Evolutionary conservation across 1,140 invertebrate genomes (phyloP).

Genomic region (Cephus cinctus): DNA sequence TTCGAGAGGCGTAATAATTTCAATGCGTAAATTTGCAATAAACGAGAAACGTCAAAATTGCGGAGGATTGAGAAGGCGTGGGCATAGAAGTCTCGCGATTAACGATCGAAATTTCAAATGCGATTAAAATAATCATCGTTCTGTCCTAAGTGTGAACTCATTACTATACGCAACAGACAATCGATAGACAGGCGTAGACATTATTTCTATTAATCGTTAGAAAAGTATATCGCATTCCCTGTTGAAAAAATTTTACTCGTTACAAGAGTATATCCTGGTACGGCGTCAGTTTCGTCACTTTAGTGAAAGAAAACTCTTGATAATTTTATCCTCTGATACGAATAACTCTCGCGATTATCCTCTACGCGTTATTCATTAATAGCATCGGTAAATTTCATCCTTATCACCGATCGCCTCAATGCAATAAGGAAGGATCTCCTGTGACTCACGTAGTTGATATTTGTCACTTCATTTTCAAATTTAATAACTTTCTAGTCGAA

Average conservation of each 20-base stretch:
- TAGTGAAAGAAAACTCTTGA: background rate
- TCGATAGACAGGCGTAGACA: background rate
- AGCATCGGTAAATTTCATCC: too few relatives aligned
- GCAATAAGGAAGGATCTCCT: too few relatives aligned
- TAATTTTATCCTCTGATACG: too few relatives aligned
- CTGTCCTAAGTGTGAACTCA: background rate
- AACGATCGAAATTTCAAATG: background rate
- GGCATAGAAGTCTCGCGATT: background rate
- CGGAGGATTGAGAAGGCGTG: background rate
- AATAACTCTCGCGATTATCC: too few relatives aligned
- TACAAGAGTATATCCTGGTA: background rate
- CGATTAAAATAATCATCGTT: background rate
- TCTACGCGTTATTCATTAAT: too few relatives aligned
- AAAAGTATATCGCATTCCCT: background rate
- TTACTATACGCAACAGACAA: conserved; percentile 3
- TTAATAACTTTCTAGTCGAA: too few relatives aligned
- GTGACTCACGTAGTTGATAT: too few relatives aligned
- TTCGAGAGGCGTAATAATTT: too few relatives aligned
- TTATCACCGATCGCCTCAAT: too few relatives aligned
- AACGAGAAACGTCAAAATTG: too few relatives aligned
- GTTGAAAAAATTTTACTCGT: background rate
- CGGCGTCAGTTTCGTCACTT: background rate
- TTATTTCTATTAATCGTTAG: background rate
- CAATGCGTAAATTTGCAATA: too few relatives aligned
- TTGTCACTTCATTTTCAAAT: too few relatives aligned